Conservation (phyloP, 2,113 vertebrate genomes). For the Laterallus jamaicensis region DNA sequence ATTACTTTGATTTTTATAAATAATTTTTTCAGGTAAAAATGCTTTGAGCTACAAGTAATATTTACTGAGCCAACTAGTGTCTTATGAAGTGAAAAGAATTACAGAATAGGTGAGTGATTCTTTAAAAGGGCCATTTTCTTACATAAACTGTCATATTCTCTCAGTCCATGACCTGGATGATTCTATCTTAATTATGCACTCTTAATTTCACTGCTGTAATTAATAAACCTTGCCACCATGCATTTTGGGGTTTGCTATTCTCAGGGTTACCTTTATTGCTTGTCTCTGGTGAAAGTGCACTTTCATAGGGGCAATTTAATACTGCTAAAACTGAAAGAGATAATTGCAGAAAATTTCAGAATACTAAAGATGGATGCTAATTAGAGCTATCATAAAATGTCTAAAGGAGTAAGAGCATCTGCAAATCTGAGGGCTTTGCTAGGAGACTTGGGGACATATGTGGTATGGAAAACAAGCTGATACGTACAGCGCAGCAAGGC, state of each 20-base stretch:
- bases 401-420: conserved; percentile 52
- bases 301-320: conserved; percentile 43
- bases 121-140: conserved; percentile 6
- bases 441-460: neutral
- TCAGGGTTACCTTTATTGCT: conserved; percentile 49
- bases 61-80: neutral
- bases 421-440: conserved; percentile 25
- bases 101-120: neutral
- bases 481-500: neutral
- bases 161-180: neutral
- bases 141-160: conserved; percentile 19
- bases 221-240: conserved; percentile 43
- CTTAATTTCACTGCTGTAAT: conserved; percentile 64
- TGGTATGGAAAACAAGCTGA: neutral
- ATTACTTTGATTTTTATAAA: neutral
- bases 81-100: conserved; percentile 17
- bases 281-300: conserved; percentile 1
- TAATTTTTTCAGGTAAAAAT: neutral
- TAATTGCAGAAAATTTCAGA: conserved; percentile 45
- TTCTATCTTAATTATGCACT: conserved; percentile 49
- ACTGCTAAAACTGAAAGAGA: conserved; percentile 52
- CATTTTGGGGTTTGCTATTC: conserved; percentile 48
- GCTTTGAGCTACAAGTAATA: neutral
- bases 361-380: conserved; percentile 55
- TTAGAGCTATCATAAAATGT: conserved; percentile 51